phyloP scores from a whole-genome alignment of 2,888 invertebrate species.

The Leptinotarsa rubiginosa region DNA sequence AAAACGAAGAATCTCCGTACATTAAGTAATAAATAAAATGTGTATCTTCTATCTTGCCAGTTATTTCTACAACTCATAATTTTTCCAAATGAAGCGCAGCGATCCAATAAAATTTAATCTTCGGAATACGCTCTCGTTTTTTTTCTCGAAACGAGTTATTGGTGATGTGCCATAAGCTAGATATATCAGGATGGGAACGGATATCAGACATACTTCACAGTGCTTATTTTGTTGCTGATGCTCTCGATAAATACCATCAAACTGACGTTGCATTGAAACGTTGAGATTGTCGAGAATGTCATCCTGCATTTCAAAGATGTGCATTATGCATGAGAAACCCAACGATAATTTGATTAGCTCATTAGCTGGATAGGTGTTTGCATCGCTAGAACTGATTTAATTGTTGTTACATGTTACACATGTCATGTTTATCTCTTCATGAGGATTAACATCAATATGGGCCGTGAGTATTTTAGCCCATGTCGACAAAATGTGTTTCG shows the following conservation, averaged over 20 bases:
- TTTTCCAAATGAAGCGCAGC: conserved; percentile 36
- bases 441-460: too few species aligned
- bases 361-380: neutral
- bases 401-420: too few species aligned
- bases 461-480: too few species aligned
- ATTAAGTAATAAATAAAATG: conserved; percentile 38
- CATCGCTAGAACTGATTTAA: neutral
- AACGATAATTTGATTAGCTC: neutral
- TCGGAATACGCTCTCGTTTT: conserved; percentile 45
- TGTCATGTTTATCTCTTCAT: too few species aligned
- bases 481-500: too few species aligned
- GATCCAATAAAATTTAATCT: conserved; percentile 42
- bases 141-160: conserved; percentile 50
- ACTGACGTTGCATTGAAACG: conserved; percentile 25
- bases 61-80: conserved; percentile 35
- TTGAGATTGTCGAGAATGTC: conserved; percentile 26
- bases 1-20: conserved; percentile 12
- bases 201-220: conserved; percentile 58
- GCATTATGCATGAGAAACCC: conserved; percentile 6
- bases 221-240: conserved; percentile 30
- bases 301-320: neutral
- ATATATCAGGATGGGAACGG: conserved; percentile 59
- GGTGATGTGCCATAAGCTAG: conserved; percentile 42
- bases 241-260: conserved; percentile 30
- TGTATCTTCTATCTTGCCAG: conserved; percentile 26